Evolutionary conservation across 2,888 invertebrate species (phyloP).

Genomic region (Sesamia inferens): DNA sequence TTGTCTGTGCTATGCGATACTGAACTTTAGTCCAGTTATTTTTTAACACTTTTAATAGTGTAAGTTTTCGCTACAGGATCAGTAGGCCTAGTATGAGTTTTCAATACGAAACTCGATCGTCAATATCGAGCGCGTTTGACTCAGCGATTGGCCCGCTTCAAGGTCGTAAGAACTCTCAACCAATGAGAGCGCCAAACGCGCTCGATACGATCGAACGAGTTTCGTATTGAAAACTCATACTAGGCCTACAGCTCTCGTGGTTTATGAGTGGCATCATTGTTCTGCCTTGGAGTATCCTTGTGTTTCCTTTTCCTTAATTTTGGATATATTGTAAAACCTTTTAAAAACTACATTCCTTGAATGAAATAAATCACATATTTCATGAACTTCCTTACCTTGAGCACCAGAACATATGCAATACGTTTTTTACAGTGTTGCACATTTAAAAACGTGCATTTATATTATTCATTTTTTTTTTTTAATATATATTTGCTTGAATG

Average conservation of each 20-base stretch:
- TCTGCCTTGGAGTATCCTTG: neutral
- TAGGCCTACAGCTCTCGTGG: too few relatives aligned
- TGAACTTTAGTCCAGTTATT: neutral
- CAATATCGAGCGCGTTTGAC: too few relatives aligned
- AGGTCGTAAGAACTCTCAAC: too few relatives aligned
- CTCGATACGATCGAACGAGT: too few relatives aligned
- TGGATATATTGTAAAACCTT: neutral
- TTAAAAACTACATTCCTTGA: neutral
- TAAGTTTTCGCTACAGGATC: neutral
- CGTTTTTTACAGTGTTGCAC: neutral
- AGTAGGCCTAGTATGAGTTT: too few relatives aligned
- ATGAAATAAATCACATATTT: neutral
- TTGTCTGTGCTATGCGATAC: neutral
- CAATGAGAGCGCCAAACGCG: too few relatives aligned
- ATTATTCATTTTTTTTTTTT: neutral
- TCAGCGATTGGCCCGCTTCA: too few relatives aligned
- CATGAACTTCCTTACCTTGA: conserved; percentile 15
- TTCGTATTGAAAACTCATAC: too few relatives aligned
- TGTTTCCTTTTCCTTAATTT: neutral
- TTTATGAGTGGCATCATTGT: neutral
- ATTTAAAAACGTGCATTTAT: conserved; percentile 16
- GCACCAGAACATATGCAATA: neutral
- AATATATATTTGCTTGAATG: conserved; percentile 3
- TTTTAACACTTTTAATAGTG: neutral
- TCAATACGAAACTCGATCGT: too few relatives aligned